These are phyloP conservation scores for Serilophus lunatus DNA, from an alignment of 2,113 vertebrate species.

Conservation along the genomic window DNA sequence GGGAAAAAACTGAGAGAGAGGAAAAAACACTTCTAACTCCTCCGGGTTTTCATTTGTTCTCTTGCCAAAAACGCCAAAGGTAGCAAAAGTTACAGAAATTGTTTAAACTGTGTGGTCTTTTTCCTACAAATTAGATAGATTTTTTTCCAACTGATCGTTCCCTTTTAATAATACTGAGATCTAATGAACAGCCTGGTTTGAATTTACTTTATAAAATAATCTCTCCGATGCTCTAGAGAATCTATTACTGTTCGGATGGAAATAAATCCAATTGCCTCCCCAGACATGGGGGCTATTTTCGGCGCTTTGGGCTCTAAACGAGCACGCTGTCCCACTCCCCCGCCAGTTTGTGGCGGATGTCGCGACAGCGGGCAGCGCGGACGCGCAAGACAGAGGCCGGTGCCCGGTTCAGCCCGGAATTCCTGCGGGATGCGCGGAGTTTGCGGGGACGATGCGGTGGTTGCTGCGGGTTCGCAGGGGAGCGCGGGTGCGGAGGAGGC, in stretches of 20 bases:
- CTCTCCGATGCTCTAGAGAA: constrained; percentile 48
- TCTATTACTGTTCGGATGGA: constrained; percentile 6
- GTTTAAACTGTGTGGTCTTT: constrained; percentile 4
- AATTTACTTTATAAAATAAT: constrained; percentile 40
- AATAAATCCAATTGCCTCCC: background rate
- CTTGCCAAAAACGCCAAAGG: constrained; percentile 11
- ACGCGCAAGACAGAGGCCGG: background rate
- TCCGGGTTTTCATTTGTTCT: background rate
- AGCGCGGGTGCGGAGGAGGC: background rate
- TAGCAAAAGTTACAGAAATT: constrained; percentile 42
- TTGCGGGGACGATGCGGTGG: too few species aligned
- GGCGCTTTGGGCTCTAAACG: fast-evolving
- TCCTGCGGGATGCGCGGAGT: background rate
- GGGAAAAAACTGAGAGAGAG: background rate
- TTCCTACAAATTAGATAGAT: constrained; percentile 29
- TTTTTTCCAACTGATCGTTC: constrained; percentile 16
- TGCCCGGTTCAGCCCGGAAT: background rate
- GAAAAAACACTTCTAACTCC: background rate
- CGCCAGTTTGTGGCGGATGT: fast-evolving
- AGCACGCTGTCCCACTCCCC: background rate
- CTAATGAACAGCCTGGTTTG: constrained; percentile 49
- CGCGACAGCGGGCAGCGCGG: background rate
- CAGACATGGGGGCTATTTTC: background rate
- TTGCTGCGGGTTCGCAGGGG: too few species aligned
- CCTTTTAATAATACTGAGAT: constrained; percentile 42